Evolutionary conservation across 2,797 vertebrate genomes (phyloP), one percentile per base, ranked within the genome.

Genomic region (Poeciliopsis paucimaculata): DNA sequence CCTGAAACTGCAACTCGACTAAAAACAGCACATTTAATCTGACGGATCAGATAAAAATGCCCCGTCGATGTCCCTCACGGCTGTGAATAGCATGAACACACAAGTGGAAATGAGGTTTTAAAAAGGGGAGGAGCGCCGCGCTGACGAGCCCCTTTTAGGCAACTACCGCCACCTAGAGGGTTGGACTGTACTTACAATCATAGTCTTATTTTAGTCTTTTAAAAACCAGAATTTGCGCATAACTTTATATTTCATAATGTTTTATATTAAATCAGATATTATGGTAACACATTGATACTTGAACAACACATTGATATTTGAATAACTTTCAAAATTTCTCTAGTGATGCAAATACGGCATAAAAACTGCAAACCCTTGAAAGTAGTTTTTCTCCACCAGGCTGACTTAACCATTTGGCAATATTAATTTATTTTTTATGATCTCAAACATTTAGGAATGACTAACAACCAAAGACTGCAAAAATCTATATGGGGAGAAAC

Each of bases 101-200:
- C 41, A 26, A 43, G 70, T 31, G 49, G 16, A 0, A 72, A 6
- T 41, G 26, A 77, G 45, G 70, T 23, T 23, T 66, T 26, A 68
- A 28, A 28, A 36, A 43, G 46, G 26, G 60, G 74, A 60, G 51
- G 9, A 8, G 41, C 18, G 11, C 43, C 6, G 47, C 26, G 49
- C 10, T 5, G 26, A 71, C 23, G 0, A 7, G 3, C 15, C 9
- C 1, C 0, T 36, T 12, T 16, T 5, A 1, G 10, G 1, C 2
- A 4, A 2, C 53, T 80, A 75, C 28, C 57, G 84, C 88, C 91
- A 9, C 73, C 88, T 85, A 36, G 26, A 5, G 89, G 36, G 3
- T 2, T 26, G 39, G 26, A 26, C n/a, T 57, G 11, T 57, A n/a
- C 5, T 26, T 20, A 41, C 36, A 68, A 1, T 34, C 6, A 36